Base-by-base conservation (phyloP, 2,113 vertebrate genomes). In the Gracilinanus agilis region DNA sequence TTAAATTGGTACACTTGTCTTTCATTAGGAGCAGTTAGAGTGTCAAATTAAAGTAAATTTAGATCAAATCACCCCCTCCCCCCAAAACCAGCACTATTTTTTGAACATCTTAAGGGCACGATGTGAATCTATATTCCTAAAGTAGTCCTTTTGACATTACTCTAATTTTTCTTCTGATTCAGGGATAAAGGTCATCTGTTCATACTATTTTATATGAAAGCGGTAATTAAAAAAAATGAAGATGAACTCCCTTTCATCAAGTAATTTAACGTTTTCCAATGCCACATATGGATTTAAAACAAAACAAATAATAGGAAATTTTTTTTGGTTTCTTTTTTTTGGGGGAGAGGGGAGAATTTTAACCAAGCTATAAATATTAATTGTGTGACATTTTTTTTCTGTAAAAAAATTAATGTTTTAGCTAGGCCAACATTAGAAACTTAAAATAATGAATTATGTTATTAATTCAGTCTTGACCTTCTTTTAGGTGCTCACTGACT, bases 351-450 rank as follows among this genome's bases (percentile, higher is more conserved):
- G 21, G 55, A 23, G 21, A 88, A 49, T 94, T 53, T 92, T 61
- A 29, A 88, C 16, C 93, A 91, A 93, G 95, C 29, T 21, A 90
- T 89, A 75, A 93, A 54, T n/a, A 8, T 88, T 49, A 90, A 54
- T 3, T 89, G 91, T 94, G 91, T 49, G 92, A 40, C 29, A 58
- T 34, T 92, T 55, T 93, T 58, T 58, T 91, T 11, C 29, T 67
- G 56, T 67, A 34, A 91, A 93, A 27, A 91, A 1, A 3, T 67
- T 29, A 94, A 89, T 1, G 55, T 53, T 23, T 96, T 88, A 90
- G 61, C 54, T 90, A 92, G 95, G 49, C 53, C 67, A 92, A 89
- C 53, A 27, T 16, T 96, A 94, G 23, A 96, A 96, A 88, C 40
- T 55, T 93, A 95, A 34, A 90, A 54, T 58, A 95, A 6, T 90